phyloP scores from a whole-genome alignment of 2,797 vertebrate species.

The Agapornis canus region DNA sequence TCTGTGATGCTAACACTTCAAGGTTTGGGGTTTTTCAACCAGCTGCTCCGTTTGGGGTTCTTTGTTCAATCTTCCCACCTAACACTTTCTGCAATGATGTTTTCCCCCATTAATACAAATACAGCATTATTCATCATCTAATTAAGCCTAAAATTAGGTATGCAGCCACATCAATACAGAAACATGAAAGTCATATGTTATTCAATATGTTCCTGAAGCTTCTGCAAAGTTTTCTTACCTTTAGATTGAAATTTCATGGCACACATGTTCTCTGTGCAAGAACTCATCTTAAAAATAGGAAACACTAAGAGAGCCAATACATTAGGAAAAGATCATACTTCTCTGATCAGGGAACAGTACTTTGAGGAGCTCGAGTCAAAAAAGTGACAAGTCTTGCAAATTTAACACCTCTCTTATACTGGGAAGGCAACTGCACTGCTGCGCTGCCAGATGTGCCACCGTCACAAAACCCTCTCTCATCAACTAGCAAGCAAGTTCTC shows the following conservation, averaged over 20 bases:
- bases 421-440: not conserved
- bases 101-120: not conserved
- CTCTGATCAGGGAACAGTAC: not conserved
- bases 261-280: not conserved
- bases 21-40: not conserved
- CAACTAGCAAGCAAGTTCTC: not conserved
- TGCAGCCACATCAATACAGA: not conserved
- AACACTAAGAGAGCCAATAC: not conserved
- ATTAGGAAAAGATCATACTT: not conserved
- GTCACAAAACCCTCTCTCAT: not conserved
- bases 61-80: not conserved
- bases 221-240: not conserved
- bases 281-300: not conserved
- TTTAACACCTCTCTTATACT: not conserved
- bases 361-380: not conserved
- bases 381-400: not conserved
- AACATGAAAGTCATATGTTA: not conserved
- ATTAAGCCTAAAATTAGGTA: conserved; percentile 4
- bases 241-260: not conserved
- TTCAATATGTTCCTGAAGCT: not conserved
- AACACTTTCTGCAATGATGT: not conserved
- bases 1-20: not conserved
- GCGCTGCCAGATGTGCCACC: not conserved
- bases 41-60: not conserved
- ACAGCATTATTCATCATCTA: not conserved